A percentile compares a stretch with the other conserved stretches of the same genome.
phyloP scores from a whole-genome alignment of 2,113 vertebrate genomes.

The Carlito syrichta region DNA sequence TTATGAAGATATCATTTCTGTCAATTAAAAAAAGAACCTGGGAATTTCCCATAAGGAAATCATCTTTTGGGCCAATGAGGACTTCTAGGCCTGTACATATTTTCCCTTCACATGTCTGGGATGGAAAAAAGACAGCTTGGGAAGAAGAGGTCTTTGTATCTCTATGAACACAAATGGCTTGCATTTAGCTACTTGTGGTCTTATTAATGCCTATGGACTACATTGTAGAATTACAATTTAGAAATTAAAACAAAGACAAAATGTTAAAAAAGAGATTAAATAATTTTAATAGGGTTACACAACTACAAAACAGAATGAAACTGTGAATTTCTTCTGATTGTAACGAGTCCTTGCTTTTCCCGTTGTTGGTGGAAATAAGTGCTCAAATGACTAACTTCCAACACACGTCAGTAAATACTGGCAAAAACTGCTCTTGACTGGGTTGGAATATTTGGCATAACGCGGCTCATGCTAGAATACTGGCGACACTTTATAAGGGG shows the following conservation, averaged over 20 bases:
- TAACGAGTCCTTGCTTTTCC: background rate
- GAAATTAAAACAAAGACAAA: conserved; percentile 26
- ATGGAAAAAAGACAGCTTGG: background rate
- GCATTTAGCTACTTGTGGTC: background rate
- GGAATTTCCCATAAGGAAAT: background rate
- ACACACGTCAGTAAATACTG: background rate
- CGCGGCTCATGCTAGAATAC: fast-evolving
- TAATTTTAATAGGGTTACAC: background rate
- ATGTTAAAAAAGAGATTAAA: too few relatives aligned
- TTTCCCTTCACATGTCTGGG: background rate
- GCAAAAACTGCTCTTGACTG: background rate
- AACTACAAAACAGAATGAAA: background rate
- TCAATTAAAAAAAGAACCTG: too few relatives aligned
- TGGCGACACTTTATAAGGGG: background rate
- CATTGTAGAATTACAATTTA: background rate
- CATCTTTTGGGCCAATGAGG: background rate
- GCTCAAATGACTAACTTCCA: background rate
- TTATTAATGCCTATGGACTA: background rate
- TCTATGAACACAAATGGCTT: background rate
- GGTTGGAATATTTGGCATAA: background rate
- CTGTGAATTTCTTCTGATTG: background rate
- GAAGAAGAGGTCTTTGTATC: background rate
- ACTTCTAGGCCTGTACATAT: background rate
- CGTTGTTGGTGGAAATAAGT: fast-evolving
- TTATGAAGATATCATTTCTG: too few relatives aligned